Evolutionary conservation across 2,888 invertebrate species (phyloP).

Genomic region (Chironomus riparius): DNA sequence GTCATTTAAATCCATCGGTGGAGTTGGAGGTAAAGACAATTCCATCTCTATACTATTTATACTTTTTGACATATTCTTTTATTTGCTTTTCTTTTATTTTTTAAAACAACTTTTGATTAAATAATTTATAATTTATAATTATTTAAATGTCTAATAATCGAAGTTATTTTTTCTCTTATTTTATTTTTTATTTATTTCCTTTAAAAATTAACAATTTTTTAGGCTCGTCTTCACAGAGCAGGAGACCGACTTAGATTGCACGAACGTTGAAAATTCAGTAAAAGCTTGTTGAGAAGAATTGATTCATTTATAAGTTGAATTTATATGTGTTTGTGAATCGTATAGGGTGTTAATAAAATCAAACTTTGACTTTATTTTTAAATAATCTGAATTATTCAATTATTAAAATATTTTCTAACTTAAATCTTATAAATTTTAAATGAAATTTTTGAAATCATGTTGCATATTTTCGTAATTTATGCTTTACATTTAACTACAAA

Average conservation of each 20-base stretch:
- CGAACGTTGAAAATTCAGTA: conserved; percentile 23
- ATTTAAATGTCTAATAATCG: background rate
- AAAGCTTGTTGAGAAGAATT: conserved; percentile 21
- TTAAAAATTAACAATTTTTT: background rate
- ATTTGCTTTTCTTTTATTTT: background rate
- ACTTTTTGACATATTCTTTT: background rate
- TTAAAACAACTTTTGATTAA: background rate
- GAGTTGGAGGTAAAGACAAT: conserved; percentile 15
- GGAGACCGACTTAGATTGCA: conserved; percentile 23
- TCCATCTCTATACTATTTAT: background rate
- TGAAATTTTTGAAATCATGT: background rate
- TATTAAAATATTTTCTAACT: too few relatives aligned
- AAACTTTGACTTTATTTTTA: background rate
- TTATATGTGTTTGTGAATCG: background rate
- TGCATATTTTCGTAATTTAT: background rate
- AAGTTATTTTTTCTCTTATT: background rate
- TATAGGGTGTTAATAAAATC: conserved; percentile 3
- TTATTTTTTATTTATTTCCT: background rate
- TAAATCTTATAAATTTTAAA: too few relatives aligned
- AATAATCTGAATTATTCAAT: too few relatives aligned
- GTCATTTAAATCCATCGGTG: conserved; percentile 25
- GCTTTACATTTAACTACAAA: background rate
- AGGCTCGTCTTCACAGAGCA: conserved; percentile 8
- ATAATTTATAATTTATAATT: background rate
- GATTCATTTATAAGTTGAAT: conserved; percentile 18